Base-by-base conservation (phyloP, 1,140 invertebrate species). In the Panulirus ornatus region DNA sequence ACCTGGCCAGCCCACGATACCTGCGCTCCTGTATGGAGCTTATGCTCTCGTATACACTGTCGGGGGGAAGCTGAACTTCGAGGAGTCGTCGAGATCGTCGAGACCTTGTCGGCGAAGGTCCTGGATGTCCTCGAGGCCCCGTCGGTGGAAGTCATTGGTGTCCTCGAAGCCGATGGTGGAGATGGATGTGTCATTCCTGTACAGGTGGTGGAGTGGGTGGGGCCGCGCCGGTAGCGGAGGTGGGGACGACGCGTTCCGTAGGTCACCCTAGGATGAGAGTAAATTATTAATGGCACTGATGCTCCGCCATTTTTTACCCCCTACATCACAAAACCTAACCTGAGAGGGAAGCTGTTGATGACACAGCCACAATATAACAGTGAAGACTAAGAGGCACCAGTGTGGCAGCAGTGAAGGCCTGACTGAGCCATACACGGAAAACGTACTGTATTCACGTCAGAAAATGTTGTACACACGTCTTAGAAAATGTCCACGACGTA, bases 1-100 rank as follows among this genome's bases (percentile, higher is more conserved):
- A 2, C 27, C 85, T 66, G 75, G 54, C 51, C 16, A 70, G 34
- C 14, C 75, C 22, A n/a, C 47, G 40, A 6, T 36, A 38, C 1
- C 47, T 19, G 9, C 44, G 47, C 5, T 19, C 47, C 79, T 83
- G 51, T 16, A 66, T 30, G 36, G 38, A 83, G 36, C 30, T 83
- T 16, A 89, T 73, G 42, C 87, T 89, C 79, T 89, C 87, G 79
- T 89, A 89, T 14, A 89, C 63, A 47, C 87, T 30, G 63, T 89
- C 87, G 8, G 87, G 14, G 87, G 87, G 30, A 89, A 70, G 47
- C 84, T 79, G 79, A 89, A 89, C 44, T 76, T 38, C 27, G 79
- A 30, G 3, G 78, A 11, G 47, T 89, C 87, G 42, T 83, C 78
- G 1, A 71, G 63, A 14, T 58, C 42, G 44, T 87, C 54, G 22